A percentile compares a stretch with the other conserved stretches of the same genome.
Evolutionary conservation across 2,113 vertebrate genomes (phyloP).

Genomic region (Indicator maculatus): DNA sequence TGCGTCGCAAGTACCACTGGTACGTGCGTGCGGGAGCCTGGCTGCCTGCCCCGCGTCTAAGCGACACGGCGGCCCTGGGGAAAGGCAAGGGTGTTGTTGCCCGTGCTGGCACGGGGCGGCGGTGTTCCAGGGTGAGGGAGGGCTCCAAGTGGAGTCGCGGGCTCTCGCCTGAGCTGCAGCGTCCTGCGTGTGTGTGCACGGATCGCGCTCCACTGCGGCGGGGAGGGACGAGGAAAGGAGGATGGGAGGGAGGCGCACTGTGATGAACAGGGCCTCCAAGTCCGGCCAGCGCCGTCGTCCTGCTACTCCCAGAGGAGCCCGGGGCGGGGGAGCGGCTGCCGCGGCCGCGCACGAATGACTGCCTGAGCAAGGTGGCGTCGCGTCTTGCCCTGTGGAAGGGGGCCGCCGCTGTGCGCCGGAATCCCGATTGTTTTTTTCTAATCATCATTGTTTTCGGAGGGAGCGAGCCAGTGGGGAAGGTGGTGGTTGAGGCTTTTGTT

Average conservation of each 20-base stretch:
- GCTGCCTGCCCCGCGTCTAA: background rate
- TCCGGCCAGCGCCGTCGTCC: background rate
- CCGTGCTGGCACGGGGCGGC: background rate
- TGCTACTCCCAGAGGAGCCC: background rate
- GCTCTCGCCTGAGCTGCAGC: background rate
- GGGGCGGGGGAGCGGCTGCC: constrained; percentile 10
- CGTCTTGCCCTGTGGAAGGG: background rate
- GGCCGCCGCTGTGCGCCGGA: background rate
- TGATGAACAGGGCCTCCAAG: constrained; percentile 29
- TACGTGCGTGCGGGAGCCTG: background rate
- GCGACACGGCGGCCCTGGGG: background rate
- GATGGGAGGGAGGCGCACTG: background rate
- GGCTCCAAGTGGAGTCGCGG: background rate
- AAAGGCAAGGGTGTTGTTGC: no score
- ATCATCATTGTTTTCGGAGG: background rate
- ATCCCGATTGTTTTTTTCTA: background rate
- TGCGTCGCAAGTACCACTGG: background rate
- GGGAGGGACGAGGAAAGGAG: background rate
- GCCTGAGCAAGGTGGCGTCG: background rate
- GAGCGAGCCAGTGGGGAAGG: background rate
- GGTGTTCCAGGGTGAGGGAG: background rate
- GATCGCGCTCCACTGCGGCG: constrained; percentile 15
- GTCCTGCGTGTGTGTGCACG: background rate
- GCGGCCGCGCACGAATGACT: background rate
- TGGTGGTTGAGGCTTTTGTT: no score